Percentiles rank a stretch among this genome's conserved stretches.
Conservation (phyloP, 2,113 vertebrate genomes). For the Chaenogobius annularis region DNA sequence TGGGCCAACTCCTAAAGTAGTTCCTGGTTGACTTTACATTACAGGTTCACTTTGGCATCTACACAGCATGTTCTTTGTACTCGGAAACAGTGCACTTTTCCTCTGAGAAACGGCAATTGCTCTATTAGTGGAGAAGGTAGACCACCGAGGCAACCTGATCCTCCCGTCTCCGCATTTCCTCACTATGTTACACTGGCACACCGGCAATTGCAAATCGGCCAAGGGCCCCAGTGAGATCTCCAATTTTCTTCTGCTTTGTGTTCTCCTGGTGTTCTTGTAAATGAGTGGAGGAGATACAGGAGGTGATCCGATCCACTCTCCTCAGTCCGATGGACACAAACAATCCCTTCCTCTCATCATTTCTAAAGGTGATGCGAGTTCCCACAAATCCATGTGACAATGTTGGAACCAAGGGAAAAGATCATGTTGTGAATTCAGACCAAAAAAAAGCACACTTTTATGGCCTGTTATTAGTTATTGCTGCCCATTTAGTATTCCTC, state of each 20-base stretch:
- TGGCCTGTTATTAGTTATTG: not conserved
- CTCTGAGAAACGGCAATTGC: slow-evolving; percentile 53
- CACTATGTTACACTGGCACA: slow-evolving; percentile 17
- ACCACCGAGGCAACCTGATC: slow-evolving; percentile 60
- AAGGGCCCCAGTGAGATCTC: slow-evolving; percentile 3
- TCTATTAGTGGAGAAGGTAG: slow-evolving; percentile 70
- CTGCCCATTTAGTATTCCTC: not conserved
- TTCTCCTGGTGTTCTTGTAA: not conserved
- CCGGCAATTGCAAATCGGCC: slow-evolving; percentile 6
- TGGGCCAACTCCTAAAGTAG: slow-evolving; percentile 65
- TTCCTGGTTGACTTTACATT: slow-evolving; percentile 49
- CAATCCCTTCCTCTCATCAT: slow-evolving; percentile 44
- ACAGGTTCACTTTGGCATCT: slow-evolving; percentile 55
- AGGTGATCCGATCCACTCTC: slow-evolving; percentile 25
- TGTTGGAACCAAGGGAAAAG: not conserved
- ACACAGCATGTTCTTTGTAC: slow-evolving; percentile 68
- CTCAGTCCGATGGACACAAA: slow-evolving; percentile 58
- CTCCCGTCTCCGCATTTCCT: slow-evolving; percentile 18
- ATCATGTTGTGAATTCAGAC: not conserved
- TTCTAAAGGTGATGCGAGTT: slow-evolving; percentile 27
- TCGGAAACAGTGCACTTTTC: slow-evolving; percentile 32
- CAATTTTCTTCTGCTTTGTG: not conserved
- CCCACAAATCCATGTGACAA: slow-evolving; percentile 32
- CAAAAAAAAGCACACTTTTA: no score
- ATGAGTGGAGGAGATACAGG: slow-evolving; percentile 3